phyloP scores from a whole-genome alignment of 2,888 invertebrate genomes.

The Eulithis prunata region DNA sequence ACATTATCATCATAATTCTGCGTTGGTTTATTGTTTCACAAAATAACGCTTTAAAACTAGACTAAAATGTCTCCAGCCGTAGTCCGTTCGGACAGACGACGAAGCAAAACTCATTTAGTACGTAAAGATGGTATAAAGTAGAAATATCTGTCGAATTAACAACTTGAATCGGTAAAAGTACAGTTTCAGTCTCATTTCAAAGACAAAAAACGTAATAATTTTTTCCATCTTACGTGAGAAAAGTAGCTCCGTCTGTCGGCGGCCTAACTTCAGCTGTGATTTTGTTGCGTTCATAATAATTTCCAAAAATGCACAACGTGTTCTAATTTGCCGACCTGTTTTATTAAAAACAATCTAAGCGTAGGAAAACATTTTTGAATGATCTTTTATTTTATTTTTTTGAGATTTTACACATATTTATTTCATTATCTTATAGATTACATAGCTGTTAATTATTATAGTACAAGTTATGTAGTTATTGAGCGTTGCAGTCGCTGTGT shows the following conservation, averaged over 20 bases:
- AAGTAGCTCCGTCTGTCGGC: conserved; percentile 15
- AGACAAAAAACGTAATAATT: neutral
- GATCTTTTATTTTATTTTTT: conserved; percentile 54
- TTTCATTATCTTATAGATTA: conserved; percentile 40
- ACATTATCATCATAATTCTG: conserved; percentile 28
- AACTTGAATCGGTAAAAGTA: neutral
- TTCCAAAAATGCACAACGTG: conserved; percentile 43
- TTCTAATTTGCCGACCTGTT: conserved; percentile 42
- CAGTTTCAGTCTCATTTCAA: neutral
- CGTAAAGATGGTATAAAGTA: neutral
- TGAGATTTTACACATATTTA: conserved; percentile 56
- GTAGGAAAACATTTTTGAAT: conserved; percentile 49
- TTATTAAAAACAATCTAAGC: conserved; percentile 34
- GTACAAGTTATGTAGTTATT: conserved; percentile 57
- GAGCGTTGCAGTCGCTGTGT: conserved; percentile 52
- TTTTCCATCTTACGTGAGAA: neutral
- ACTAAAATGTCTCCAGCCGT: conserved; percentile 18
- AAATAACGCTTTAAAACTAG: conserved; percentile 12
- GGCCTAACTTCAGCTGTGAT: conserved; percentile 43
- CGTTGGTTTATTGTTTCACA: conserved; percentile 16
- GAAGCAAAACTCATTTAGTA: neutral
- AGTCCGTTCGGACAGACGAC: conserved; percentile 18
- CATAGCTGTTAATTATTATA: conserved; percentile 62
- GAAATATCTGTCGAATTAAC: neutral
- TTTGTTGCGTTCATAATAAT: conserved; percentile 47